Evolutionary conservation across 2,113 vertebrate species (phyloP).

Genomic region (Sorex fumeus): DNA sequence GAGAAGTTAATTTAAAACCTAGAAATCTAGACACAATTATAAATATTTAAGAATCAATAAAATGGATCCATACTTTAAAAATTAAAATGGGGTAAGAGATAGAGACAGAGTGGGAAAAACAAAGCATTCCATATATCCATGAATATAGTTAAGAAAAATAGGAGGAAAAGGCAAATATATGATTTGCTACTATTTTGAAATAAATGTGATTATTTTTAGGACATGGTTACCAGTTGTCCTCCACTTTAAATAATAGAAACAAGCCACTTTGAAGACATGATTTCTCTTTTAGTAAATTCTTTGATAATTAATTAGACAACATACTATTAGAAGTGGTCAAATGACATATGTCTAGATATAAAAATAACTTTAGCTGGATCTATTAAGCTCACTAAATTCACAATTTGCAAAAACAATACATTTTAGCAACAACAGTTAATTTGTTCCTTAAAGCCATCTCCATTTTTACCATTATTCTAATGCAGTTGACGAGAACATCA

Average conservation of each 20-base stretch:
- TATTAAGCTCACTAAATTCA: neutral
- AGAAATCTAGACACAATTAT: too few relatives aligned
- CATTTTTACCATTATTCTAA: neutral
- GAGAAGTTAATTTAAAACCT: too few relatives aligned
- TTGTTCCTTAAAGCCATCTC: neutral
- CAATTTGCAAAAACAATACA: neutral
- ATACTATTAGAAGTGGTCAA: neutral
- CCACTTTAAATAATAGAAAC: constrained; percentile 30
- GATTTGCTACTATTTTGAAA: constrained; percentile 18
- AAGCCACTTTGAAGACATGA: neutral
- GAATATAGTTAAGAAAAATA: neutral
- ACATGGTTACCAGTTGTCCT: neutral
- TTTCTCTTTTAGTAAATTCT: neutral
- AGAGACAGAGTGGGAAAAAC: neutral
- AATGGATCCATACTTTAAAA: neutral
- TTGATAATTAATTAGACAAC: neutral
- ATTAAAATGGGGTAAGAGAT: neutral
- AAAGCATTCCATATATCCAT: neutral
- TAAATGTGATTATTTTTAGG: constrained; percentile 8
- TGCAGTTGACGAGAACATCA: neutral
- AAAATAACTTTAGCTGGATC: constrained; percentile 10
- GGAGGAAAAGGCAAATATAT: neutral
- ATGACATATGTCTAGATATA: neutral
- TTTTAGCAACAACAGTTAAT: constrained; percentile 23
- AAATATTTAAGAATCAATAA: constrained; percentile 14